phyloP scores from a whole-genome alignment of 2,797 vertebrate species.

The Discoglossus pictus region DNA sequence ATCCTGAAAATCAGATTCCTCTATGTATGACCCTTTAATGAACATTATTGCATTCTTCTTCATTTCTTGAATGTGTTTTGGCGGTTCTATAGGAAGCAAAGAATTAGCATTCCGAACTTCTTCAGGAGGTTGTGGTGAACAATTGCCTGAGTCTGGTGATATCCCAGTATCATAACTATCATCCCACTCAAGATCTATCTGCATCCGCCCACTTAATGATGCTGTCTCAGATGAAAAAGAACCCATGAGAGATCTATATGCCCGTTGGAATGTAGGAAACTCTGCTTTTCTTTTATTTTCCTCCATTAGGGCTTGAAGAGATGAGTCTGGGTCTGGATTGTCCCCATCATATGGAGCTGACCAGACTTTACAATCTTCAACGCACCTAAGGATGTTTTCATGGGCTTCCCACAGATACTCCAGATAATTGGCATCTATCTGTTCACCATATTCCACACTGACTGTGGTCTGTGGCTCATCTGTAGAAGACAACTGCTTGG shows the following conservation, averaged over 20 bases:
- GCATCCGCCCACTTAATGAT: constrained; percentile 64
- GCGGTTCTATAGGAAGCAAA: constrained; percentile 66
- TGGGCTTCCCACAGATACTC: constrained; percentile 93
- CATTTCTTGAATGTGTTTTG: constrained; percentile 92
- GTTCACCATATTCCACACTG: constrained; percentile 83
- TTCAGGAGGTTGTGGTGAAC: constrained; percentile 52
- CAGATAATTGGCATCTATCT: constrained; percentile 92
- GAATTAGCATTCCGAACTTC: constrained; percentile 48
- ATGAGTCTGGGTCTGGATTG: constrained; percentile 81
- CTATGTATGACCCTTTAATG: constrained; percentile 89
- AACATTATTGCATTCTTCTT: constrained; percentile 86
- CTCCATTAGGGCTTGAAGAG: constrained; percentile 73
- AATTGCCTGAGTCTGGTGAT: constrained; percentile 65
- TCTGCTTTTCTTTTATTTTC: constrained; percentile 58
- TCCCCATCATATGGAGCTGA: constrained; percentile 90
- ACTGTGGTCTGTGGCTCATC: constrained; percentile 68
- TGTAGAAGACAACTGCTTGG: constrained; percentile 8
- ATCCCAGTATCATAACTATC: constrained; percentile 90
- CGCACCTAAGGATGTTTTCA: constrained; percentile 78
- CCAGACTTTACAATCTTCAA: constrained; percentile 87
- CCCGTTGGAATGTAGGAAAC: constrained; percentile 53
- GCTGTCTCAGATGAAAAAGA: constrained; percentile 49
- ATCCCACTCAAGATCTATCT: constrained; percentile 95
- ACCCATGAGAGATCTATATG: constrained; percentile 44
- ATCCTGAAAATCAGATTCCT: constrained; percentile 95